These are phyloP conservation scores for Pharmacophagus antenor DNA, from an alignment of 2,888 invertebrate species.

Conservation along the genomic window DNA sequence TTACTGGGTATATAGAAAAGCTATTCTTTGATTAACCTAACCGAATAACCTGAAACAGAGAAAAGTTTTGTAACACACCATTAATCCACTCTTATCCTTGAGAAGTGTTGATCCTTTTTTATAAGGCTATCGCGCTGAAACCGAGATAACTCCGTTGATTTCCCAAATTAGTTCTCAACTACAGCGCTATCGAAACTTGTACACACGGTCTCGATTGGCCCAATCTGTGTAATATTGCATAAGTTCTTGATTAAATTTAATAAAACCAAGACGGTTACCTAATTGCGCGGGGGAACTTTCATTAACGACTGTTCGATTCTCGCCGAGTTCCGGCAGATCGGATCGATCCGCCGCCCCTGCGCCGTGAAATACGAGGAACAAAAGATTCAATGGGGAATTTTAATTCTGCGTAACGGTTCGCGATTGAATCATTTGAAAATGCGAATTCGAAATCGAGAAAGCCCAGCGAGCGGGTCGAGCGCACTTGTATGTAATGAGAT, in stretches of 20 bases:
- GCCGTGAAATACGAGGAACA: constrained; percentile 40
- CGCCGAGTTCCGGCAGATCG: constrained; percentile 55
- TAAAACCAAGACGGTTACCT: constrained; percentile 79
- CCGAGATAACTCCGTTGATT: constrained; percentile 71
- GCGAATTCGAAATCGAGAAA: constrained; percentile 53
- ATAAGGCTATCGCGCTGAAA: constrained; percentile 66
- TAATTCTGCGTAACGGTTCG: constrained; percentile 47
- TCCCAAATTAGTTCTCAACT: constrained; percentile 78
- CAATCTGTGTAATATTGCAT: constrained; percentile 80
- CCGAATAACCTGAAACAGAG: neutral
- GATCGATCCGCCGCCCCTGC: constrained; percentile 53
- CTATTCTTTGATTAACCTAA: neutral
- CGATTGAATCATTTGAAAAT: constrained; percentile 60
- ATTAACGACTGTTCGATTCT: constrained; percentile 78
- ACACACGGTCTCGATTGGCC: constrained; percentile 72
- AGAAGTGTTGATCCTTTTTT: constrained; percentile 64
- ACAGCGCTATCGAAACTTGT: constrained; percentile 77
- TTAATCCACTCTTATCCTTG: constrained; percentile 13
- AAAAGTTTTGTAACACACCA: constrained; percentile 7
- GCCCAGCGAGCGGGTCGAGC: constrained; percentile 45
- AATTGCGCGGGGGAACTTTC: constrained; percentile 75
- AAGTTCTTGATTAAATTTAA: constrained; percentile 82
- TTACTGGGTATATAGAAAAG: neutral
- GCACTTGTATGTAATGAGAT: constrained; percentile 61
- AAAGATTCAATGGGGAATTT: constrained; percentile 46